Percentiles rank a stretch among this genome's conserved stretches.
Evolutionary conservation across 2,113 vertebrate species (phyloP).

Genomic region (Corapipo altera): DNA sequence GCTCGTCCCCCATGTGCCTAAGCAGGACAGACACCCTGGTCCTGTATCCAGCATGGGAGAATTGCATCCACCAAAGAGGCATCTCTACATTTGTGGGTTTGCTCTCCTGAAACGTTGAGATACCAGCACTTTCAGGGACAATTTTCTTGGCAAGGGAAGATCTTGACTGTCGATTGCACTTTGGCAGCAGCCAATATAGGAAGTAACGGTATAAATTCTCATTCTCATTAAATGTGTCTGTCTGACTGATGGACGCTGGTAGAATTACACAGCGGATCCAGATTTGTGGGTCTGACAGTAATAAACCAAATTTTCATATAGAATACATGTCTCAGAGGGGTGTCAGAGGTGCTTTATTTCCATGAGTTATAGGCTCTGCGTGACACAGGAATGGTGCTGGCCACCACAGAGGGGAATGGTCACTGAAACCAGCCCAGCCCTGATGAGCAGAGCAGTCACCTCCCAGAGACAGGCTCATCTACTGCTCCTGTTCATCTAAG

Average conservation of each 20-base stretch:
- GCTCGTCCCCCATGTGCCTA: not conserved
- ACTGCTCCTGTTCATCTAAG: not conserved
- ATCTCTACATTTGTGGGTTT: not conserved
- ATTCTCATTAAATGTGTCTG: slow-evolving; percentile 78
- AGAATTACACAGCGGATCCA: slow-evolving; percentile 79
- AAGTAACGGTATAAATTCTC: slow-evolving; percentile 74
- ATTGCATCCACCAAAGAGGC: not conserved
- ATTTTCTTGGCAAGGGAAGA: slow-evolving; percentile 59
- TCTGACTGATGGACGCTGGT: slow-evolving; percentile 76
- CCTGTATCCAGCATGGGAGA: not conserved
- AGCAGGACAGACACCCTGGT: not conserved
- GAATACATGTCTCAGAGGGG: slow-evolving; percentile 78
- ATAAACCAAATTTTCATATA: slow-evolving; percentile 85
- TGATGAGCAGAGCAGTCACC: not conserved
- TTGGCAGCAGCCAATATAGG: slow-evolving; percentile 60
- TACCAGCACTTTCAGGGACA: slow-evolving; percentile 30
- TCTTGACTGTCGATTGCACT: slow-evolving; percentile 37
- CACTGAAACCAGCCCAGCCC: not conserved
- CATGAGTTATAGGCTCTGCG: slow-evolving; percentile 70
- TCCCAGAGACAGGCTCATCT: not conserved
- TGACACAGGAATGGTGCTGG: slow-evolving; percentile 50
- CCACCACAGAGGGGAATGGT: slow-evolving; percentile 31
- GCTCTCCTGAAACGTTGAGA: not conserved
- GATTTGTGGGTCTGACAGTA: slow-evolving; percentile 80
- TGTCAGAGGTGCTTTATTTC: slow-evolving; percentile 76